phyloP scores from a whole-genome alignment of 1,140 invertebrate genomes.

The Lasaia peninsularis region DNA sequence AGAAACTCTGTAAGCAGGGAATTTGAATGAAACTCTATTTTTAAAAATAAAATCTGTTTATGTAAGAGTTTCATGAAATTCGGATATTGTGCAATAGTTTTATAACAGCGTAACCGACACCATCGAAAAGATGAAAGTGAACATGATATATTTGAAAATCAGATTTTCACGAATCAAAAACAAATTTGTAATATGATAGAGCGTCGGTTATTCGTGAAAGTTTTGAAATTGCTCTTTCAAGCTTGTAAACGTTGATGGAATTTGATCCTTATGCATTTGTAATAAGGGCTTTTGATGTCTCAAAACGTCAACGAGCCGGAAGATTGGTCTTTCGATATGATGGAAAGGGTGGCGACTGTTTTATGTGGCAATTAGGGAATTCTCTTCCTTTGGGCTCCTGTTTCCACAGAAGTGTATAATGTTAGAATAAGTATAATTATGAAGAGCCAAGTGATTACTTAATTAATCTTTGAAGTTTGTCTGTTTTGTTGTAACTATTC shows the following conservation, averaged over 20 bases:
- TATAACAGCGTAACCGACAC: neutral
- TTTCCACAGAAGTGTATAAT: constrained; percentile 19
- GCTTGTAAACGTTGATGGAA: constrained; percentile 11
- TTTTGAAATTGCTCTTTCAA: constrained; percentile 51
- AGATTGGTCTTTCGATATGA: constrained; percentile 74
- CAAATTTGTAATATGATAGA: constrained; percentile 73
- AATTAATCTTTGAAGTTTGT: constrained; percentile 7
- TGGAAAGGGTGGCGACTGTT: constrained; percentile 74
- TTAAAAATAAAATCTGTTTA: too few species aligned
- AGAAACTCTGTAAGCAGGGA: too few species aligned
- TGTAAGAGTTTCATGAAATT: too few species aligned
- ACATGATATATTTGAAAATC: constrained; percentile 54
- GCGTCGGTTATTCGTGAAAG: constrained; percentile 55
- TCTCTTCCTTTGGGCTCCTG: constrained; percentile 43
- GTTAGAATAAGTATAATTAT: constrained; percentile 16
- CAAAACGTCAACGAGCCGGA: constrained; percentile 50
- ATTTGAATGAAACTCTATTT: too few species aligned
- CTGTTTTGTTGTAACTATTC: neutral
- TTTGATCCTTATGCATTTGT: neutral
- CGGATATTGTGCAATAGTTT: neutral
- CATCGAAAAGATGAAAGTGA: constrained; percentile 27
- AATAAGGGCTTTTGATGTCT: constrained; percentile 32
- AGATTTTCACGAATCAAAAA: constrained; percentile 70
- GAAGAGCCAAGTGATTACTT: constrained; percentile 11
- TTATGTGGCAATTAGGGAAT: constrained; percentile 70